Evolutionary conservation across 2,797 vertebrate genomes (phyloP).

Genomic region (Myoxocephalus aenaeus): DNA sequence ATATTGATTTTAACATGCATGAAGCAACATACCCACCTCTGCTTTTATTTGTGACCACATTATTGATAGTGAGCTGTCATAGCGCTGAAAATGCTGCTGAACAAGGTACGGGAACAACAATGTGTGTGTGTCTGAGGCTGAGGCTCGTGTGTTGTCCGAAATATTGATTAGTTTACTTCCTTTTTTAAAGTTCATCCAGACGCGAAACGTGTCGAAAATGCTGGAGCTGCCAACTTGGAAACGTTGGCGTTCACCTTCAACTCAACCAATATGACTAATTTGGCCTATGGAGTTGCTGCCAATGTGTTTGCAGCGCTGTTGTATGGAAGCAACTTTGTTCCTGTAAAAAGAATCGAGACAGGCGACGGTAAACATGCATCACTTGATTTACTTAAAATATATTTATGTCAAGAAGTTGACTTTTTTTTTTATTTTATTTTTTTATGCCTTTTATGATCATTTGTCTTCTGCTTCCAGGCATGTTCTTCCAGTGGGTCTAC

Average conservation of each 20-base stretch:
- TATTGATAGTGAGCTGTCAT: constrained; percentile 52
- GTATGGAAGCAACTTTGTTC: constrained; percentile 91
- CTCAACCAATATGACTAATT: constrained; percentile 72
- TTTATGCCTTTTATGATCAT: background rate
- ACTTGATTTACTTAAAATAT: background rate
- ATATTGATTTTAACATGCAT: constrained; percentile 43
- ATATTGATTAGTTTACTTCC: too few relatives aligned
- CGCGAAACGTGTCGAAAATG: background rate
- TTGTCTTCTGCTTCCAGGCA: constrained; percentile 78
- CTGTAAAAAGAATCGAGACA: constrained; percentile 90
- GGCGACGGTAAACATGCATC: constrained; percentile 88
- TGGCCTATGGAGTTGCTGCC: constrained; percentile 84
- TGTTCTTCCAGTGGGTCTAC: constrained; percentile 96
- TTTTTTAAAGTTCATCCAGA: constrained; percentile 15
- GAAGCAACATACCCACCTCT: constrained; percentile 6
- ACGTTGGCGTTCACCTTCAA: constrained; percentile 12
- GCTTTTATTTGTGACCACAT: constrained; percentile 36
- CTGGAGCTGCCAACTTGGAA: background rate
- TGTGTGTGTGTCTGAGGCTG: background rate
- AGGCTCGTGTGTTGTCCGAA: too few relatives aligned
- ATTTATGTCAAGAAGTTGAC: background rate
- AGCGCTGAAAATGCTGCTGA: background rate
- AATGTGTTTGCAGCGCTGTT: constrained; percentile 86
- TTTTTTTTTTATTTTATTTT: too few relatives aligned
- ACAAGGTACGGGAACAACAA: constrained; percentile 32